Base-by-base conservation (phyloP, 2,113 vertebrate species). In the Clarias macrocephalus region DNA sequence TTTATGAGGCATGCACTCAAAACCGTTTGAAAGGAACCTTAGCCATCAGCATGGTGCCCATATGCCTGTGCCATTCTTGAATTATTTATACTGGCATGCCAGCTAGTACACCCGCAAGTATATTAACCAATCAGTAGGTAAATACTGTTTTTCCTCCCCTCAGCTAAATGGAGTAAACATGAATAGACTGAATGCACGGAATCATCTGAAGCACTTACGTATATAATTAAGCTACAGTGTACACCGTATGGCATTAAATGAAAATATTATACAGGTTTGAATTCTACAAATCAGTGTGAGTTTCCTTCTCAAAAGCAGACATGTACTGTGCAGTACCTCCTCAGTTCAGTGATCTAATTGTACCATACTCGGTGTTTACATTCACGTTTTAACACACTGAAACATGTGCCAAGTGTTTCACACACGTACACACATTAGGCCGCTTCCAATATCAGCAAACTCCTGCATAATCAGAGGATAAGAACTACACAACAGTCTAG, bases 391-490 rank as follows among this genome's bases (percentile, higher is more conserved):
- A 75, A 75, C 72, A 11, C 8, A 23, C 21, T n/a, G n/a, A 15
- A 23, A 73, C 10, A 13, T 80, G 18, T 80, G 77, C 77, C 77
- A 80, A 80, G 56, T 60, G 77, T 59, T 60, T 79, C 54, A 79
- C 76, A 79, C 76, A 79, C 52, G 28, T 80, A 37, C 28, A 80
- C 54, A 60, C 56, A 80, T 60, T 19, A 57, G n/a, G 28, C 56
- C 79, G 60, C 30, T 60, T 28, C 54, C n/a, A 80, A 60, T 37
- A 83, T 70, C n/a, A 68, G 28, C n/a, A 70, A 56, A 70, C 28
- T 11, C 52, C 63, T 83, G 15, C 63, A 57, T 70, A 56, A 68
- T 56, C n/a, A 23, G 42, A 66, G 42, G 62, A 54, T 52, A 82
- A 82, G 65, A 66, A 52, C 37, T 25, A 66, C 37, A 52, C 13